phyloP scores from a whole-genome alignment of 2,797 vertebrate species.

The Rhinatrema bivittatum region DNA sequence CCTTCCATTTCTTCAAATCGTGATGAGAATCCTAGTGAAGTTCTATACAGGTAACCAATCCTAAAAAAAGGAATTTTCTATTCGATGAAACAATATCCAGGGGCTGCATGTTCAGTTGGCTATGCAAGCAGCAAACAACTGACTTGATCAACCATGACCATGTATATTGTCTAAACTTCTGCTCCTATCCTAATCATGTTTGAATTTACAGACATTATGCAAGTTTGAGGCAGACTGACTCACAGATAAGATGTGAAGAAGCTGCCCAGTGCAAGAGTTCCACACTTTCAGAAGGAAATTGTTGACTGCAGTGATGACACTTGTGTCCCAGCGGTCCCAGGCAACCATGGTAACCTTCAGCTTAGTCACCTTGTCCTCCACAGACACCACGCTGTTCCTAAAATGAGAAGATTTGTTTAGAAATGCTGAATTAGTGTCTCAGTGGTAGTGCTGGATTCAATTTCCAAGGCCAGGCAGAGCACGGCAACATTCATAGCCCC shows the following conservation, averaged over 20 bases:
- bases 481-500: not conserved
- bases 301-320: conserved; percentile 91
- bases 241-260: conserved; percentile 86
- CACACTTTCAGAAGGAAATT: conserved; percentile 97
- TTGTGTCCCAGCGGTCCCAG: conserved; percentile 87
- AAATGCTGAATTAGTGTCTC: not conserved
- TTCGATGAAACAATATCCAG: too few relatives aligned
- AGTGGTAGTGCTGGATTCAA: too few relatives aligned
- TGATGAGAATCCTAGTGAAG: too few relatives aligned
- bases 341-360: conserved; percentile 96
- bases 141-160: fast-evolving
- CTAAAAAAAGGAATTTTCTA: too few relatives aligned
- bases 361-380: conserved; percentile 87
- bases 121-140: fast-evolving
- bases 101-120: too few relatives aligned
- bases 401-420: conserved; percentile 10
- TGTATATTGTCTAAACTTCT: too few relatives aligned
- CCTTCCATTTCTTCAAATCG: too few relatives aligned
- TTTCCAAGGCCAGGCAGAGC: not conserved
- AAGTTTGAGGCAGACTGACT: too few relatives aligned
- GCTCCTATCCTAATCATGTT: too few relatives aligned
- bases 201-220: too few relatives aligned
- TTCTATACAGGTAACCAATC: too few relatives aligned
- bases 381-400: conserved; percentile 61
- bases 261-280: conserved; percentile 78